phyloP scores from a whole-genome alignment of 2,888 invertebrate species.

The Hyposoter dolosus region DNA sequence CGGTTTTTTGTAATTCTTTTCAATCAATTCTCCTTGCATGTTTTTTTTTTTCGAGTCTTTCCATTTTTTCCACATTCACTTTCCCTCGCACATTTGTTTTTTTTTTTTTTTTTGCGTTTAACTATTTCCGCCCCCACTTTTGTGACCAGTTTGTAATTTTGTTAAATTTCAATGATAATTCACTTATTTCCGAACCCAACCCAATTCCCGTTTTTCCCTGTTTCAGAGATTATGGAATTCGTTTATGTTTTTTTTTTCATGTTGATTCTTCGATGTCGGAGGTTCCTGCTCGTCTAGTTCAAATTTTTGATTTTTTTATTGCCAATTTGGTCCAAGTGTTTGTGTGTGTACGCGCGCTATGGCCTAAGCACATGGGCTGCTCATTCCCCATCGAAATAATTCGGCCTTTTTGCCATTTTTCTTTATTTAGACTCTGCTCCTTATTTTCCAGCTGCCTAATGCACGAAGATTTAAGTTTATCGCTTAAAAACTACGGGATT shows the following conservation, averaged over 20 bases:
- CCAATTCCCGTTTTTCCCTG: constrained; percentile 31
- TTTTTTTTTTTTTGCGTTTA: constrained; percentile 25
- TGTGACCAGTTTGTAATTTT: constrained; percentile 49
- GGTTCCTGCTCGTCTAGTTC: constrained; percentile 25
- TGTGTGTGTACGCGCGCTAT: constrained; percentile 28
- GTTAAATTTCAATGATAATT: constrained; percentile 28
- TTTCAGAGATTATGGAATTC: constrained; percentile 21
- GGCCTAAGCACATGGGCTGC: constrained; percentile 28
- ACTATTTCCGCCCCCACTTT: constrained; percentile 53
- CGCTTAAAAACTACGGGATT: constrained; percentile 47
- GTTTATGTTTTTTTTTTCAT: constrained; percentile 20
- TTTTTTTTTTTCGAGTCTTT: constrained; percentile 27
- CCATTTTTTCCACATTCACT: constrained; percentile 45
- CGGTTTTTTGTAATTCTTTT: constrained; percentile 42
- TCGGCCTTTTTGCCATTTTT: constrained; percentile 32
- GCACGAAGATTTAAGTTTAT: constrained; percentile 24
- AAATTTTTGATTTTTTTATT: constrained; percentile 35
- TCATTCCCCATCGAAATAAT: constrained; percentile 37
- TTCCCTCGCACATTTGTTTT: constrained; percentile 30
- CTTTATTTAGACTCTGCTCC: not conserved
- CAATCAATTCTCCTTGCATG: constrained; percentile 51
- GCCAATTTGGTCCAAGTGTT: constrained; percentile 59
- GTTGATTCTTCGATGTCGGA: constrained; percentile 49
- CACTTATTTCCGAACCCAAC: constrained; percentile 36
- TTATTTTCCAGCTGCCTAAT: constrained; percentile 18